Conservation (phyloP, 2,113 vertebrate species). For the Calonectris borealis region DNA sequence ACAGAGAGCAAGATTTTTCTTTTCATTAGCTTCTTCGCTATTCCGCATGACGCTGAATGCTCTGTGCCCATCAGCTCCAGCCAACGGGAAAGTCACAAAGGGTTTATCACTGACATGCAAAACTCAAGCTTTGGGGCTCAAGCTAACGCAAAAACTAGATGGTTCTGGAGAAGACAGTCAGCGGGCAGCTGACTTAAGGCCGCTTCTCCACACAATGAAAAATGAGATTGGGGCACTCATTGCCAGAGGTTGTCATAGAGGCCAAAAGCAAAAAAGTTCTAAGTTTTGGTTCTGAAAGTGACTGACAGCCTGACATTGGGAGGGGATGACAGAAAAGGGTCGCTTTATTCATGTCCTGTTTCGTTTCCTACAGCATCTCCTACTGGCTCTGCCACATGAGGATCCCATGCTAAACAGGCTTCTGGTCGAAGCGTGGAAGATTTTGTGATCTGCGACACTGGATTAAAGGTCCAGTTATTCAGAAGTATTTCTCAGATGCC, state of each 20-base stretch:
- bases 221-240: not conserved
- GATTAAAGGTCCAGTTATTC: not conserved
- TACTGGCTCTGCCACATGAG: not conserved
- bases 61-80: not conserved
- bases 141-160: fast-evolving
- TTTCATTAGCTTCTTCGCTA: not conserved
- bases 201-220: not conserved
- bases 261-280: not conserved
- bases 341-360: not conserved
- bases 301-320: fast-evolving
- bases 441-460: not conserved
- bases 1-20: not conserved
- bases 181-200: not conserved
- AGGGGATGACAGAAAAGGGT: not conserved
- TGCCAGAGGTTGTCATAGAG: not conserved
- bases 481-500: not conserved
- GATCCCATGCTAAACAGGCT: not conserved
- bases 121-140: not conserved
- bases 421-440: not conserved
- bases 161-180: not conserved
- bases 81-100: not conserved
- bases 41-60: not conserved
- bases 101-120: not conserved
- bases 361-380: not conserved
- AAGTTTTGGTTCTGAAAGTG: not conserved